Evolutionary conservation across 2,888 invertebrate species (phyloP), one percentile per base, ranked within the genome.

Genomic region (Brachypterus glaber): DNA sequence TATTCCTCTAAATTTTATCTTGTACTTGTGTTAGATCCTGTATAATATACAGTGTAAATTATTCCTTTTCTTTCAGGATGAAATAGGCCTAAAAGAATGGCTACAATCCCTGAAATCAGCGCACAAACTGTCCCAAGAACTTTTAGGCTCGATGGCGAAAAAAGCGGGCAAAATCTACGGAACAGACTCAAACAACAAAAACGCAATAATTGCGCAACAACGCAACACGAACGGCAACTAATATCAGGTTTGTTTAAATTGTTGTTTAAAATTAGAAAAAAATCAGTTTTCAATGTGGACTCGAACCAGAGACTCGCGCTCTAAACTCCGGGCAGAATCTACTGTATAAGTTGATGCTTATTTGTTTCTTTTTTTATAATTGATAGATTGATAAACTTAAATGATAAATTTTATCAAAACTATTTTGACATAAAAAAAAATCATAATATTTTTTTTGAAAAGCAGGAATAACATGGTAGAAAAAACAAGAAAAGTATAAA

Each of bases 101-200:
- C 86, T 93, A 48, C 75, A 88, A 43, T 95, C 96, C 35, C 73
- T 99, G 54, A 83, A 93, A 48, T 85, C 90, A 16, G 95, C 97
- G 21, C 96, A 96, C 73, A 93, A 93, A 69, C 80, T 88, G 60
- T 95, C 95, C 2, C 82, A 88, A 63, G 96, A 98, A 66, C 77
- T 98, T 55, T 75, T 98, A 42, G 90, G 93, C 37, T 90, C 88
- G 34, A 96, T 98, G 92, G 96, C 96, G 45, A 86, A 86, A 64
- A 98, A 98, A 69, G 97, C 95, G 24, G 95, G 95, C 52, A 96
- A 93, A 73, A 96, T 98, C 58, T 98, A 98, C 71, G 97, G 97
- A 53, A 92, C 96, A 14, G 78, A 77, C 51, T 64, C 67, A 37
- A 64, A 63, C 48, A 68, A 68, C 49, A 63, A 64, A 47, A 58